Evolutionary conservation across 2,797 vertebrate genomes (phyloP), one percentile per base, ranked within the genome.

Genomic region (Aldrovandia affinis): DNA sequence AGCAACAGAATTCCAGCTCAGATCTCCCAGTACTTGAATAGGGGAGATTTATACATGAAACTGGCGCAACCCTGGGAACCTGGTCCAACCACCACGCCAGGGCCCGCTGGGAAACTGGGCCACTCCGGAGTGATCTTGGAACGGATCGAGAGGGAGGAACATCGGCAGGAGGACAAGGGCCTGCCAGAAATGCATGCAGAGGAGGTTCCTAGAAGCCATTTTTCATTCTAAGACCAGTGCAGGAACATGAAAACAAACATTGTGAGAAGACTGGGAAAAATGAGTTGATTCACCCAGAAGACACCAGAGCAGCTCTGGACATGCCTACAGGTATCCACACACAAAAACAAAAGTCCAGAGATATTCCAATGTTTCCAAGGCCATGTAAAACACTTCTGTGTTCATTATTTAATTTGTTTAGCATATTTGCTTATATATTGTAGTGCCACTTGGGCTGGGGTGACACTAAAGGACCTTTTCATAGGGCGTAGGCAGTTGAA

Each of bases 1-100:
- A 68, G 90, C 90, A 94, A 93, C 85, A 81, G 68, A 86, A 89
- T 85, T 86, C 91, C 81, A 85, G 88, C 85, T 90, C 91, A 94
- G 93, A 94, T 93, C 89, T 92, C 89, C 88, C 88, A 86, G 88
- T 88, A 82, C 47, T 89, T 25, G 81, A 81, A 25, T 84, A 80
- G 86, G 81, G 81, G 81, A 81, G 88, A 90, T 63, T 88, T 93
- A 92, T 90, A 92, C 91, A 89, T 77, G 77, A 88, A 86, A 86
- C 85, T 92, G 89, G 89, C 88, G 52, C 33, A 89, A 47, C 70
- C 47, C 65, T 30, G 44, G 50, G 44, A 33, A 28, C 25, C 54
- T 54, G n/a, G 54, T 44, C 52, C 36, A n/a, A 25, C 88, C 86
- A 87, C 89, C 75, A 63, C 42, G 30, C 82, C 78, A 81, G 83